phyloP scores from a whole-genome alignment of 2,797 vertebrate genomes.

The Podargus strigoides region DNA sequence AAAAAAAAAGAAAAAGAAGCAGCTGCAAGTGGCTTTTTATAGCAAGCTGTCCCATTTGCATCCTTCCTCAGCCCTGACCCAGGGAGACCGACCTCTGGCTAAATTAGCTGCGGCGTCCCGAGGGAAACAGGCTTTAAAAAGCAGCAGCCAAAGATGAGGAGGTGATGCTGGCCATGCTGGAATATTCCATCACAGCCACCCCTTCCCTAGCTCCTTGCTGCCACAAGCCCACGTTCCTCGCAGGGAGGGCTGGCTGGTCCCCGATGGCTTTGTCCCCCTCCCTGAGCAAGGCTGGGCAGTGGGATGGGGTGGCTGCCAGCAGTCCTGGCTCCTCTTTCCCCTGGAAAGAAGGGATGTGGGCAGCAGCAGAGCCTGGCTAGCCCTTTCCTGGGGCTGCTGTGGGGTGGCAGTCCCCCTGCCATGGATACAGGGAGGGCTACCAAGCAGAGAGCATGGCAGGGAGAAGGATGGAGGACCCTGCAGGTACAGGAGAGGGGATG shows the following conservation, averaged over 20 bases:
- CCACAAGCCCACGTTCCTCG: rapidly evolving
- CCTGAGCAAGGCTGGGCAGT: rapidly evolving
- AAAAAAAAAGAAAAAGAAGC: background rate
- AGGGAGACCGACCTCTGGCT: constrained; percentile 27
- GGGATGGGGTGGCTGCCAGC: background rate
- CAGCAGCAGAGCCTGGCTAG: background rate
- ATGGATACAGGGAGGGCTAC: background rate
- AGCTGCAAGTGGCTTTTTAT: constrained; percentile 44
- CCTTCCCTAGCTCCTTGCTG: background rate
- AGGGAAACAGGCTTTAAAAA: constrained; percentile 26
- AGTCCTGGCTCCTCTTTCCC: background rate
- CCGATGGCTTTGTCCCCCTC: rapidly evolving
- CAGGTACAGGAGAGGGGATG: background rate
- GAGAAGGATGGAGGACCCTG: background rate
- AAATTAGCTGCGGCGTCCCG: constrained; percentile 19
- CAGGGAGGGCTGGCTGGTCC: background rate
- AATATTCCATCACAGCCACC: background rate
- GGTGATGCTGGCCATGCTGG: background rate
- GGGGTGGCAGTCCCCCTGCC: background rate
- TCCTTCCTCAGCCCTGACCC: constrained; percentile 32
- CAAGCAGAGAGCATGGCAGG: background rate
- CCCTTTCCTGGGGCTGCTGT: no score
- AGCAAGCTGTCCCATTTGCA: constrained; percentile 58
- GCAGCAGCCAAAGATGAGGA: background rate
- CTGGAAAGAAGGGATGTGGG: background rate